These are phyloP conservation scores for Trigoniulus corallinus DNA, from an alignment of 1,140 invertebrate genomes.

Conservation along the genomic window DNA sequence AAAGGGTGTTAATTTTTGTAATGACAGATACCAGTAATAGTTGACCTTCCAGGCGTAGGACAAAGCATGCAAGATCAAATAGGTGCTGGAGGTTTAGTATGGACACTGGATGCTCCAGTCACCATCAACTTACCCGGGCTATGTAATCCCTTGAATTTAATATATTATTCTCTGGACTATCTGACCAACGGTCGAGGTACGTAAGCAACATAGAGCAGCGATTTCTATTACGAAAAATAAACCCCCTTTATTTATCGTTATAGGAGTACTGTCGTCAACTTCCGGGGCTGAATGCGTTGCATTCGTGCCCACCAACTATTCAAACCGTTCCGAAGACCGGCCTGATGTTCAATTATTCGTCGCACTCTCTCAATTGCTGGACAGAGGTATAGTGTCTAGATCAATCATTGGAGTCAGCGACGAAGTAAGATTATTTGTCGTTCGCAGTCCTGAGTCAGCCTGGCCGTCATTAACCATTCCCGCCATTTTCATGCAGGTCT, in stretches of 20 bases:
- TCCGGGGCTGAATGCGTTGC: slow-evolving; percentile 50
- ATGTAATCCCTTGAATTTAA: too few relatives aligned
- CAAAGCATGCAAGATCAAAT: slow-evolving; percentile 73
- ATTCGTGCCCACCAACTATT: slow-evolving; percentile 41
- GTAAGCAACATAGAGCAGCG: too few relatives aligned
- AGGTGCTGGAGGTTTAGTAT: slow-evolving; percentile 62
- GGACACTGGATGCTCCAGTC: slow-evolving; percentile 58
- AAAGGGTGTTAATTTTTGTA: too few relatives aligned
- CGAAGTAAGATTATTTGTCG: too few relatives aligned
- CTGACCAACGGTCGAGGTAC: too few relatives aligned
- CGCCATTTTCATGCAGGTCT: too few relatives aligned
- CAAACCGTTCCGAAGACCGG: slow-evolving; percentile 40
- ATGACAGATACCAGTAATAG: slow-evolving; percentile 10
- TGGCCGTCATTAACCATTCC: too few relatives aligned
- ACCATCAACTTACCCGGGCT: too few relatives aligned
- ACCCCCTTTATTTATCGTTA: slow-evolving; percentile 1
- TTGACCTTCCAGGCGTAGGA: slow-evolving; percentile 36
- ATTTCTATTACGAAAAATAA: slow-evolving; percentile 51
- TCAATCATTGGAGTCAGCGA: too few relatives aligned
- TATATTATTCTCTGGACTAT: too few relatives aligned
- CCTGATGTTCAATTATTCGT: slow-evolving; percentile 63
- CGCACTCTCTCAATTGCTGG: slow-evolving; percentile 24
- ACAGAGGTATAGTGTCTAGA: not conserved
- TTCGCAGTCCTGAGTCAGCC: too few relatives aligned
- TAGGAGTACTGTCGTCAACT: slow-evolving; percentile 16